Conservation (phyloP, 2,888 invertebrate species). For the Fragum fragum region DNA sequence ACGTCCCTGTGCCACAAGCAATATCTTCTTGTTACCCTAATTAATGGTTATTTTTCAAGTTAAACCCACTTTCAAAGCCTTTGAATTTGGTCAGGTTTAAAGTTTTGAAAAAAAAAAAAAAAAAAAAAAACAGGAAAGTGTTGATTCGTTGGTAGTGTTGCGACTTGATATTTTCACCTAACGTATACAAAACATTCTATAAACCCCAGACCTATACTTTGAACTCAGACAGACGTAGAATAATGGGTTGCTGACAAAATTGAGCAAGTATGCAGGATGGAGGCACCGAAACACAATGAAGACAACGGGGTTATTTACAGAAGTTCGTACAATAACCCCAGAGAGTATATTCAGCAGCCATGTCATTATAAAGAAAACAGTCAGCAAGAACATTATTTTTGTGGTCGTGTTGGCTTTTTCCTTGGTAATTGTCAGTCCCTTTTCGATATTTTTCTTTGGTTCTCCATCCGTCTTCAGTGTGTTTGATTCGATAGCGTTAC, state of each 20-base stretch:
- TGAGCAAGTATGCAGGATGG: constrained; percentile 4
- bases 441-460: background rate
- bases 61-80: too few relatives aligned
- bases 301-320: too few relatives aligned
- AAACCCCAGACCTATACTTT: background rate
- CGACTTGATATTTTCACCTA: background rate
- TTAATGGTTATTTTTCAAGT: too few relatives aligned
- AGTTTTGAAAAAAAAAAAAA: too few relatives aligned
- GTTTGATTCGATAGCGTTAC: background rate
- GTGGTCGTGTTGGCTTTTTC: constrained; percentile 1
- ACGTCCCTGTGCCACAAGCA: too few relatives aligned
- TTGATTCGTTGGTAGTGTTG: too few relatives aligned
- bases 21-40: too few relatives aligned
- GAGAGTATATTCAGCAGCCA: constrained; percentile 1
- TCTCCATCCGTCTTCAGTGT: background rate
- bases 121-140: too few relatives aligned
- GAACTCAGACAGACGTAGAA: background rate
- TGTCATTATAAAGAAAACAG: constrained; percentile 1
- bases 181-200: background rate
- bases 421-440: background rate
- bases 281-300: background rate
- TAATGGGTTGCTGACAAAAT: constrained; percentile 8
- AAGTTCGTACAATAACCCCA: background rate
- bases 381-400: constrained; percentile 17
- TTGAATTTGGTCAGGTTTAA: too few relatives aligned